Evolutionary conservation across 2,888 invertebrate species (phyloP).

Genomic region (Latrodectus hesperus): DNA sequence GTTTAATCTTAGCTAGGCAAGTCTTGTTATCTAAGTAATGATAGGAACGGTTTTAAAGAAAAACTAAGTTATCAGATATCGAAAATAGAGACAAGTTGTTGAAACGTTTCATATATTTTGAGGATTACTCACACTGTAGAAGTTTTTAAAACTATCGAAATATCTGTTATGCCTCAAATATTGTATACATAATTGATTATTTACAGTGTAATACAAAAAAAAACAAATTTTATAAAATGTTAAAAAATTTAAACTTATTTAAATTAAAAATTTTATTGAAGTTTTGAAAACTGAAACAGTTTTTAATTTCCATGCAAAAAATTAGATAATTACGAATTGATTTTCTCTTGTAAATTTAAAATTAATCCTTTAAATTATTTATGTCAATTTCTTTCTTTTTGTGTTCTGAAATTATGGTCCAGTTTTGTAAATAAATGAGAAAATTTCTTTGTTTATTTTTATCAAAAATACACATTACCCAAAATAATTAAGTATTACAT

Average conservation of each 20-base stretch:
- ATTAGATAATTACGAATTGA: background rate
- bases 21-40: constrained; percentile 38
- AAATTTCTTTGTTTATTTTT: constrained; percentile 28
- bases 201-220: background rate
- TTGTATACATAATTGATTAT: background rate
- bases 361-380: too few species aligned
- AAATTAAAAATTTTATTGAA: background rate
- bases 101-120: constrained; percentile 22
- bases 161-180: background rate
- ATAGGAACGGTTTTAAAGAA: constrained; percentile 45
- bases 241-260: background rate
- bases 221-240: background rate
- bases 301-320: background rate
- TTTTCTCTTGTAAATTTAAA: too few species aligned
- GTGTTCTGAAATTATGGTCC: constrained; percentile 27
- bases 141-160: background rate
- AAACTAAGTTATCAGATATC: constrained; percentile 22
- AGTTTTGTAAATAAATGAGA: constrained; percentile 56
- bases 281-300: background rate
- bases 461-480: background rate
- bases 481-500: background rate
- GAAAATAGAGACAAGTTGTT: constrained; percentile 15
- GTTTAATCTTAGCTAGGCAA: constrained; percentile 51
- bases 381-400: background rate
- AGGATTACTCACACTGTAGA: background rate